A percentile compares a stretch with the other conserved stretches of the same genome.
phyloP scores from a whole-genome alignment of 2,113 vertebrate genomes.

The Reinhardtius hippoglossoides region DNA sequence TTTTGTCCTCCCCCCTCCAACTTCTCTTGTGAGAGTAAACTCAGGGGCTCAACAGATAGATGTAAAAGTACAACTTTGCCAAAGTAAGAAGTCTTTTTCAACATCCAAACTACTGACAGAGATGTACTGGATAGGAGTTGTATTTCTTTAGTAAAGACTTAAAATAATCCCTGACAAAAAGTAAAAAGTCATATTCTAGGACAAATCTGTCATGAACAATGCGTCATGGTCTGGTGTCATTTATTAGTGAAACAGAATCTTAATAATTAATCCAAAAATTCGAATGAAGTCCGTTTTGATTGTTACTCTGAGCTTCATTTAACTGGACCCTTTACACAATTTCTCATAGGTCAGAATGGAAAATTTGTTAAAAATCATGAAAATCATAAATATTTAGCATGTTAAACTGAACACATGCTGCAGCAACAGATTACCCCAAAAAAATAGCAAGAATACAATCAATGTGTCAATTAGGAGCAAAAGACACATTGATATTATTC shows the following conservation, averaged over 20 bases:
- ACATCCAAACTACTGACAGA: conserved; percentile 9
- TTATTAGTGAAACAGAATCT: not conserved
- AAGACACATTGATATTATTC: not conserved
- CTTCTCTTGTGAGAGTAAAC: conserved; percentile 45
- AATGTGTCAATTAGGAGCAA: conserved; percentile 3
- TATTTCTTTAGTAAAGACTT: conserved; percentile 1
- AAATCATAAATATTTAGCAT: conserved; percentile 1
- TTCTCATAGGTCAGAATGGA: conserved; percentile 2
- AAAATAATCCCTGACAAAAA: too few species aligned
- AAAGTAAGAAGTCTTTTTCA: conserved; percentile 45
- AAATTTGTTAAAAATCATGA: not conserved
- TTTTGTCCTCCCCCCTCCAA: conserved; percentile 47
- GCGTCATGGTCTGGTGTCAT: too few species aligned
- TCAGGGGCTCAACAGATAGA: conserved; percentile 30
- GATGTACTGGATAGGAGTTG: not conserved
- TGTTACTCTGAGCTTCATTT: conserved; percentile 3
- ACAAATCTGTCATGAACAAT: too few species aligned
- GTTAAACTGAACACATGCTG: not conserved
- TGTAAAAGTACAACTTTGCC: conserved; percentile 49
- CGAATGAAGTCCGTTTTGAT: not conserved
- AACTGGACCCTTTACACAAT: conserved; percentile 9
- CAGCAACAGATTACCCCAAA: conserved; percentile 2
- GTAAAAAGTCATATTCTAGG: not conserved
- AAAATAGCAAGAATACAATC: not conserved
- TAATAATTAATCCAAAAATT: conserved; percentile 2